Evolutionary conservation across 2,888 invertebrate species (phyloP), one percentile per base, ranked within the genome.

Genomic region (Troilus luridus): DNA sequence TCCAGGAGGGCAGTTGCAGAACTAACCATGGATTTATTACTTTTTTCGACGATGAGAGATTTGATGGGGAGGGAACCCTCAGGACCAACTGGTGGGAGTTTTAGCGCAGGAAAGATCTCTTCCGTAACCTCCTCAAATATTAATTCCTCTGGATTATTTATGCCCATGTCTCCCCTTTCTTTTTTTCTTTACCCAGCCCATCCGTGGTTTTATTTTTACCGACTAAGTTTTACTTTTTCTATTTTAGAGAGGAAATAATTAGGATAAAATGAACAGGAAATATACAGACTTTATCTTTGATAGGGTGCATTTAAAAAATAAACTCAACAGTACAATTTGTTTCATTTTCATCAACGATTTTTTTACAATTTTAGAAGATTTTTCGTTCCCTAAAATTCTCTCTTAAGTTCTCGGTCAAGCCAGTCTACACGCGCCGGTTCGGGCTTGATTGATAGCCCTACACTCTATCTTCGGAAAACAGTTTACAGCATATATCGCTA

Each of bases 1-100:
- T 41, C 27, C 41, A 77, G 8, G 21, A 77, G 17, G 17, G 72
- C 27, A 72, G 72, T 72, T 72, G 27, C 27, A 14, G 24, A 41
- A 19, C 72, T 77, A 56, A 56, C 56, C 85, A n/a, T n/a, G 56
- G 56, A 85, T 58, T 85, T 85, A 85, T n/a, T 56, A n/a, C 85
- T 85, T 58, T 85, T 81, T 58, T 85, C 12, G 72, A 21, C 56
- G 85, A 54, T n/a, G 85, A n/a, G 56, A 85, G 85, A 85, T 85
- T 85, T 58, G 85, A 56, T 85, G 56, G 85, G 85, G 56, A 85
- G 54, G 1, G 85, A n/a, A 3, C 72, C 41, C 72, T 41, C 5
- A 41, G 41, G 72, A 41, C 72, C 72, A 77, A 77, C 72, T 77
- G 72, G 72, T 77, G 72, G 72, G 72, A 77, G 72, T 77, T 77